Conservation (phyloP, 2,113 vertebrate species). For the Pedionomus torquatus region DNA sequence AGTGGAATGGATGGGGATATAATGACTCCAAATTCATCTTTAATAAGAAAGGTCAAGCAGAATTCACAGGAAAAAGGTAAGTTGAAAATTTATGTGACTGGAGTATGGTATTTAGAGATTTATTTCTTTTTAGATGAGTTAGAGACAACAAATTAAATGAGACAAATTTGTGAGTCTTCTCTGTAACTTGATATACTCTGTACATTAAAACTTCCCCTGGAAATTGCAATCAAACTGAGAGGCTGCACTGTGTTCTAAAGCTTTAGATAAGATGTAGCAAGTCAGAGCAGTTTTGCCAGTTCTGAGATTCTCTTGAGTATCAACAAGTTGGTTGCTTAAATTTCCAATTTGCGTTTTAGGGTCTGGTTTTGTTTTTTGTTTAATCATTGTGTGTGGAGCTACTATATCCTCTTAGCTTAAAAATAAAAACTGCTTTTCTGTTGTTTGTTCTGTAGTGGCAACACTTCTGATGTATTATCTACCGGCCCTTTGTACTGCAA, state of each 20-base stretch:
- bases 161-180: neutral
- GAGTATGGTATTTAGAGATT: neutral
- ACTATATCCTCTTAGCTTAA: neutral
- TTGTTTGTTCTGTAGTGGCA: neutral
- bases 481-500: neutral
- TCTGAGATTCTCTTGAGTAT: neutral
- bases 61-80: slow-evolving; percentile 97
- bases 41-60: slow-evolving; percentile 96
- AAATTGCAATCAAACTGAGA: neutral
- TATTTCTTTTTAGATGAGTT: neutral
- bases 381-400: neutral
- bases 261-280: neutral
- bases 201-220: neutral
- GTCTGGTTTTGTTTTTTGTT: neutral
- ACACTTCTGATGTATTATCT: neutral
- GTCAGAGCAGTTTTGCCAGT: neutral
- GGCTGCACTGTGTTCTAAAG: neutral
- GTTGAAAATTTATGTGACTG: neutral
- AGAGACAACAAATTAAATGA: no score
- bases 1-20: slow-evolving; percentile 99
- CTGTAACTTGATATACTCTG: neutral
- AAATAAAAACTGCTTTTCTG: neutral
- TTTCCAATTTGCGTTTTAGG: neutral
- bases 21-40: slow-evolving; percentile 93
- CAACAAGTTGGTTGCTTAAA: neutral